Conservation (phyloP, 2,113 vertebrate genomes). For the Gallinago undulata region DNA sequence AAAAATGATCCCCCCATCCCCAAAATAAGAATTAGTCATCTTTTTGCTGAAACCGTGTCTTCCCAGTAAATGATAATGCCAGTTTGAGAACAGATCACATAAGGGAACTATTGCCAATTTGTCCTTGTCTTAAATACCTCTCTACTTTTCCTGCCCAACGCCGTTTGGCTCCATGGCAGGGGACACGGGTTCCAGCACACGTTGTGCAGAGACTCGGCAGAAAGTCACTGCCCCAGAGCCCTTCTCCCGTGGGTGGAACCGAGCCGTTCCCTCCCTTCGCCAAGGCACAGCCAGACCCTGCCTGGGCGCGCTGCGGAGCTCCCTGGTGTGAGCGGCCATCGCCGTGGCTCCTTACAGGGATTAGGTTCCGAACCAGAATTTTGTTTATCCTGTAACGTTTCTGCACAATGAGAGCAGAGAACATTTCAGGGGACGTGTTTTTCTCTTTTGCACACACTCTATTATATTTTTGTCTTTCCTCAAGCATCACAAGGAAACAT, state of each 20-base stretch:
- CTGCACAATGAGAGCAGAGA: not conserved
- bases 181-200: not conserved
- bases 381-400: not conserved
- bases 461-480: constrained; percentile 15
- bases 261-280: rapidly evolving
- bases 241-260: not conserved
- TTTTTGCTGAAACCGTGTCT: not conserved
- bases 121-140: not conserved
- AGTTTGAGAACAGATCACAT: not conserved
- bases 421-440: not conserved
- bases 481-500: not conserved
- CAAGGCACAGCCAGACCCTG: not conserved
- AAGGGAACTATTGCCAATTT: not conserved
- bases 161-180: not conserved
- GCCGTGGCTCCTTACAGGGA: not conserved
- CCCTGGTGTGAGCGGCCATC: not conserved
- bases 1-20: not conserved
- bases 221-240: not conserved
- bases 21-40: not conserved
- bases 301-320: not conserved
- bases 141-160: rapidly evolving
- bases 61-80: not conserved
- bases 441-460: not conserved
- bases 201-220: not conserved
- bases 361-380: not conserved